Conservation (phyloP, 2,888 invertebrate genomes). For the Epiperipatus broadwayi region DNA sequence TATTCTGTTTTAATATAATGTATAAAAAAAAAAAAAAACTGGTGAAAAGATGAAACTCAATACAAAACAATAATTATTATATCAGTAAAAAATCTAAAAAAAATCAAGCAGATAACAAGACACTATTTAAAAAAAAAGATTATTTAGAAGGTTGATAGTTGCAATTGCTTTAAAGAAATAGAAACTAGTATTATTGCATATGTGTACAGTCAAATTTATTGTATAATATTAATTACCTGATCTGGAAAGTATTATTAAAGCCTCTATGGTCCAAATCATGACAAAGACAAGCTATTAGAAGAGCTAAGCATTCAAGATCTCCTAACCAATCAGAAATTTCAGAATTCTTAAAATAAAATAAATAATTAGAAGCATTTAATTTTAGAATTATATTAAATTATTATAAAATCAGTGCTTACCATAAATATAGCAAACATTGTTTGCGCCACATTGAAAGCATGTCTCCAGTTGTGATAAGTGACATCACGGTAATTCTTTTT, state of each 20-base stretch:
- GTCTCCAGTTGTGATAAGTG: conserved; percentile 34
- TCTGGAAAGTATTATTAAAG: conserved; percentile 92
- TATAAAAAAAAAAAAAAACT: neutral
- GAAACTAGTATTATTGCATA: neutral
- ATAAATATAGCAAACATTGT: conserved; percentile 91
- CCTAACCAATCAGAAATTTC: conserved; percentile 39
- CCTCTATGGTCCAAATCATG: conserved; percentile 90
- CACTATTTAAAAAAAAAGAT: too few relatives aligned
- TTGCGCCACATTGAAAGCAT: conserved; percentile 89
- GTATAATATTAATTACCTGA: conserved; percentile 46
- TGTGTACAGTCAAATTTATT: too few relatives aligned
- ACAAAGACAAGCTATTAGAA: conserved; percentile 79
- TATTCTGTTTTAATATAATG: too few relatives aligned
- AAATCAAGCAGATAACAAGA: too few relatives aligned
- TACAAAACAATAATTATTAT: neutral
- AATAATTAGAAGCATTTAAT: too few relatives aligned
- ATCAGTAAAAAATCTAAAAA: neutral
- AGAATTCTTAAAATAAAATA: too few relatives aligned
- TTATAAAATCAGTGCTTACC: too few relatives aligned
- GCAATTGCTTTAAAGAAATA: neutral
- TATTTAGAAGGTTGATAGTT: neutral
- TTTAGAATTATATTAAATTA: too few relatives aligned
- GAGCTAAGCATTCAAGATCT: conserved; percentile 69
- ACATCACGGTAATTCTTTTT: conserved; percentile 31
- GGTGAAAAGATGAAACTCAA: conserved; percentile 16